Conservation (phyloP, 1,140 invertebrate species). For the Cataglyphis hispanica region DNA sequence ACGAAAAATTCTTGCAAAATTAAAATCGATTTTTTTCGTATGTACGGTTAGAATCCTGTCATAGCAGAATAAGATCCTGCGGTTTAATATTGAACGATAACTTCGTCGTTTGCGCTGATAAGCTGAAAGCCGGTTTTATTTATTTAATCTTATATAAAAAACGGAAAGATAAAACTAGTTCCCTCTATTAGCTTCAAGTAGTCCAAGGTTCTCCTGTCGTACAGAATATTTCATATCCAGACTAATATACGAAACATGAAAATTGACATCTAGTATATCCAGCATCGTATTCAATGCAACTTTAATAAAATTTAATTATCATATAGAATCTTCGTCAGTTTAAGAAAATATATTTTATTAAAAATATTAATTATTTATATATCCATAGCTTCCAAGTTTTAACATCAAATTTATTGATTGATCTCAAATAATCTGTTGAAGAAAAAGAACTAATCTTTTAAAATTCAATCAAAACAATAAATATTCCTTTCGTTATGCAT, state of each 20-base stretch:
- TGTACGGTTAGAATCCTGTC: not conserved
- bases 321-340: too few species aligned
- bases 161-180: slow-evolving; percentile 4
- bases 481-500: not conserved
- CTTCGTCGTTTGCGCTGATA: not conserved
- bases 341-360: too few species aligned
- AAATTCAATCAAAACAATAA: not conserved
- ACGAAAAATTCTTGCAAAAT: slow-evolving; percentile 1
- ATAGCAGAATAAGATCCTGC: slow-evolving; percentile 1
- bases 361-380: too few species aligned
- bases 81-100: slow-evolving; percentile 35
- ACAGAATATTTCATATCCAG: not conserved
- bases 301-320: too few species aligned
- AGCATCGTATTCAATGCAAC: too few species aligned
- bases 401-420: too few species aligned
- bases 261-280: not conserved
- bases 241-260: not conserved
- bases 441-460: not conserved
- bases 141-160: slow-evolving; percentile 8
- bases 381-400: too few species aligned
- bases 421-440: not conserved
- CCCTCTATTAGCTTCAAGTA: not conserved
- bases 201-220: not conserved
- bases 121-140: not conserved
- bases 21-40: not conserved